Percentiles rank a stretch among this genome's conserved stretches.
These are phyloP conservation scores for Hystrix brachyura DNA, from an alignment of 2,113 vertebrate genomes.

Conservation along the genomic window DNA sequence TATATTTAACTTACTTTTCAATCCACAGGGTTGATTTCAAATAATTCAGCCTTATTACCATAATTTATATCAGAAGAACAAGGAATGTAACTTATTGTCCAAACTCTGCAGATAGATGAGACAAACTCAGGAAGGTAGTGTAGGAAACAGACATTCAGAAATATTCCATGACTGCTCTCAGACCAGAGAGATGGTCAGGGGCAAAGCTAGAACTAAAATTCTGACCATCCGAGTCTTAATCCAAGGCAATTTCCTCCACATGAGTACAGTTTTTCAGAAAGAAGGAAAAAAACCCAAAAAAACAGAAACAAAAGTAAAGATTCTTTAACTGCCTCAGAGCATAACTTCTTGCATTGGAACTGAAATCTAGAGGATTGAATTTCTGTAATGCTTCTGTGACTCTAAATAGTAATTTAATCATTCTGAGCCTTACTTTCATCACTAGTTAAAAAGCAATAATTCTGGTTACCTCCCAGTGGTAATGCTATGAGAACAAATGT, in stretches of 20 bases:
- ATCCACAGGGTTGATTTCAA: neutral
- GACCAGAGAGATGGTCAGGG: neutral
- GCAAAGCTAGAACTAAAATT: neutral
- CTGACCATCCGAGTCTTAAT: neutral
- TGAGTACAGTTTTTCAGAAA: neutral
- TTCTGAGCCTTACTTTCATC: neutral
- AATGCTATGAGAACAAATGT: neutral
- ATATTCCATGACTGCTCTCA: neutral
- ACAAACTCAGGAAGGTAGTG: neutral
- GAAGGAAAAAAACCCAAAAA: neutral
- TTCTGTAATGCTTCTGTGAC: neutral
- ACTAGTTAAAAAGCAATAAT: neutral
- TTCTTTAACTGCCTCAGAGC: neutral
- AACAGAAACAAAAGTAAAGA: neutral
- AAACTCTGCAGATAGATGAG: neutral
- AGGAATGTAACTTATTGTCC: neutral
- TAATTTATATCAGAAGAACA: conserved; percentile 36
- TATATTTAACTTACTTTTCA: conserved; percentile 39
- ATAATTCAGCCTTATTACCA: neutral
- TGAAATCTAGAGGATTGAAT: neutral
- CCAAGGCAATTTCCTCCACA: neutral
- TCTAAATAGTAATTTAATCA: neutral
- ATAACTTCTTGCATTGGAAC: neutral
- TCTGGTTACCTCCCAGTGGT: neutral
- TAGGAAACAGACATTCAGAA: neutral